Conservation (phyloP, 1,140 invertebrate genomes). For the Calephelis nemesis region DNA sequence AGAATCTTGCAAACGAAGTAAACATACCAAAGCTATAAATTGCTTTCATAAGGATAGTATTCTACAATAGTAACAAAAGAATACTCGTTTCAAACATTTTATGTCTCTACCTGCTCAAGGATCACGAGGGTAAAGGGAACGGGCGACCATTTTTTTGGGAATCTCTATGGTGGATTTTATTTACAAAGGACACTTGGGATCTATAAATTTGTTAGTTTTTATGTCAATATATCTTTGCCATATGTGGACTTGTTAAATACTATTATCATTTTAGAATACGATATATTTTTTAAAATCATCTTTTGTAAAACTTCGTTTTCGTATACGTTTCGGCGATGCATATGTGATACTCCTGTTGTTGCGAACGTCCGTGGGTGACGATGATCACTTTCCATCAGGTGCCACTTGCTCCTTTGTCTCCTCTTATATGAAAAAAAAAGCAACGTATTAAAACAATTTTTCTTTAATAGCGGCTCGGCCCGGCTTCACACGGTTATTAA, state of each 20-base stretch:
- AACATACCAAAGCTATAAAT: constrained; percentile 10
- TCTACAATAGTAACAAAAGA: constrained; percentile 15
- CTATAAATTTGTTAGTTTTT: constrained; percentile 18
- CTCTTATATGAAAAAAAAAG: no score
- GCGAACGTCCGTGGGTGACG: no score
- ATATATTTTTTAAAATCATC: background rate
- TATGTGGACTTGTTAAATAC: constrained; percentile 4
- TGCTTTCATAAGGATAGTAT: constrained; percentile 10
- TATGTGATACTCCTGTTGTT: no score
- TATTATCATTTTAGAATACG: background rate
- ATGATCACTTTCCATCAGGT: no score
- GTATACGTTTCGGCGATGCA: no score
- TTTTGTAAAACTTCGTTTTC: background rate
- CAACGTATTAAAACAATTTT: no score
- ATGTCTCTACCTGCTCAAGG: constrained; percentile 11
- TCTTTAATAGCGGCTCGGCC: no score
- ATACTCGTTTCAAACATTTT: constrained; percentile 1
- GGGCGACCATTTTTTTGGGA: constrained; percentile 1
- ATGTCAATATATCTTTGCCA: background rate
- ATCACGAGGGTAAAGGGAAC: constrained; percentile 12
- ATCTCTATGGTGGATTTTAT: constrained; percentile 12
- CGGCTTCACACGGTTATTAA: no score
- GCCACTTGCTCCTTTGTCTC: no score
- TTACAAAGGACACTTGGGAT: constrained; percentile 6
- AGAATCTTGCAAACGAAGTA: constrained; percentile 5